These are phyloP conservation scores for Leptodactylus fallax DNA, from an alignment of 2,797 vertebrate species.

Conservation along the genomic window DNA sequence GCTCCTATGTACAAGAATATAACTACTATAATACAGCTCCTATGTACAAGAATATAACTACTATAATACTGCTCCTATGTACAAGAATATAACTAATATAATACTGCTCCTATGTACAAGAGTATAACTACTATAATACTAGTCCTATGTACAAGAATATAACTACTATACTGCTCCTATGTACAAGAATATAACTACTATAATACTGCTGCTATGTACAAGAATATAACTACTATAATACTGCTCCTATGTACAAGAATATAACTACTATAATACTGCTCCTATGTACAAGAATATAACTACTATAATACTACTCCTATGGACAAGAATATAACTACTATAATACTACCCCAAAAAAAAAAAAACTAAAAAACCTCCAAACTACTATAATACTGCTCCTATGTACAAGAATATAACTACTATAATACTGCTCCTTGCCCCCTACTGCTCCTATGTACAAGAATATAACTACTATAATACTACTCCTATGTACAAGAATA, in stretches of 20 bases:
- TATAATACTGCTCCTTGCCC: background rate
- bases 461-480: background rate
- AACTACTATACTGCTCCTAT: constrained; percentile 13
- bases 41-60: background rate
- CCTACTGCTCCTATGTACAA: background rate
- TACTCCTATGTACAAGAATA: background rate
- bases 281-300: constrained; percentile 17
- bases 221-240: constrained; percentile 13
- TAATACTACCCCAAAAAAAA: no score
- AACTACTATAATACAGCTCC: background rate
- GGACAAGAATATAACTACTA: constrained; percentile 5
- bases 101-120: background rate
- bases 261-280: constrained; percentile 21
- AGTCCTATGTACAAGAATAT: background rate
- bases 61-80: background rate
- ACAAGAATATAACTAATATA: constrained; percentile 16
- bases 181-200: constrained; percentile 10
- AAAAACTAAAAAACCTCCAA: no score
- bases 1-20: background rate
- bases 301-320: constrained; percentile 1
- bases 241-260: constrained; percentile 7
- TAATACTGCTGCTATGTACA: constrained; percentile 3
- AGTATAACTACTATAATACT: constrained; percentile 11
- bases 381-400: constrained; percentile 1
- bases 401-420: background rate